phyloP scores from a whole-genome alignment of 2,113 vertebrate species.

The Calypte anna region DNA sequence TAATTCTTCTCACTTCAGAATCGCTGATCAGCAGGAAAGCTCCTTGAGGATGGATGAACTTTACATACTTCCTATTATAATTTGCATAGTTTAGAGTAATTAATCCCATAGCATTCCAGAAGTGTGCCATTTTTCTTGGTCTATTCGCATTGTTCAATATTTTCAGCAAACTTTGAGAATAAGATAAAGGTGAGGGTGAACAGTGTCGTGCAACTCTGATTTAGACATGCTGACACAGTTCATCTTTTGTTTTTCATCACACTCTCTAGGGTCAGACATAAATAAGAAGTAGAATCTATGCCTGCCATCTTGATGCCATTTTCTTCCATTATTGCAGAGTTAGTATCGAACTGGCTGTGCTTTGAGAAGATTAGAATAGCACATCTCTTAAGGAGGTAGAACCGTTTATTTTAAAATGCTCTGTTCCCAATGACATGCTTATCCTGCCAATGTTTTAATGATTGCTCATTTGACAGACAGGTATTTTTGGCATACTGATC shows the following conservation, averaged over 20 bases:
- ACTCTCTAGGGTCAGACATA: background rate
- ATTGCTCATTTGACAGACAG: background rate
- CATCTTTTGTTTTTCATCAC: background rate
- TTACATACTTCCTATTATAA: background rate
- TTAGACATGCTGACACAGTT: background rate
- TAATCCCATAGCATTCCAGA: background rate
- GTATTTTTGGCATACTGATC: background rate
- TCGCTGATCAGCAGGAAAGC: background rate
- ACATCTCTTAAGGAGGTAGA: background rate
- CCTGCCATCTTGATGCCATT: background rate
- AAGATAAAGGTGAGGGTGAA: background rate
- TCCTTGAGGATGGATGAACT: constrained; percentile 18
- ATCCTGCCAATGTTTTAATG: background rate
- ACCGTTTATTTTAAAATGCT: background rate
- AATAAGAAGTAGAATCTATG: background rate
- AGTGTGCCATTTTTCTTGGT: background rate
- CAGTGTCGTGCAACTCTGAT: background rate
- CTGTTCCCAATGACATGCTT: background rate
- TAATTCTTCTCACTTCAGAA: constrained; percentile 6
- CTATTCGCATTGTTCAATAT: background rate
- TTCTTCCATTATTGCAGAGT: background rate
- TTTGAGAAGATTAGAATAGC: background rate
- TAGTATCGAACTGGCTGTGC: background rate
- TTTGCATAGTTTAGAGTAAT: constrained; percentile 28
- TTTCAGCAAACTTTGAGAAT: background rate